Conservation (phyloP, 2,888 invertebrate species). For the Tuberolachnus salignus region DNA sequence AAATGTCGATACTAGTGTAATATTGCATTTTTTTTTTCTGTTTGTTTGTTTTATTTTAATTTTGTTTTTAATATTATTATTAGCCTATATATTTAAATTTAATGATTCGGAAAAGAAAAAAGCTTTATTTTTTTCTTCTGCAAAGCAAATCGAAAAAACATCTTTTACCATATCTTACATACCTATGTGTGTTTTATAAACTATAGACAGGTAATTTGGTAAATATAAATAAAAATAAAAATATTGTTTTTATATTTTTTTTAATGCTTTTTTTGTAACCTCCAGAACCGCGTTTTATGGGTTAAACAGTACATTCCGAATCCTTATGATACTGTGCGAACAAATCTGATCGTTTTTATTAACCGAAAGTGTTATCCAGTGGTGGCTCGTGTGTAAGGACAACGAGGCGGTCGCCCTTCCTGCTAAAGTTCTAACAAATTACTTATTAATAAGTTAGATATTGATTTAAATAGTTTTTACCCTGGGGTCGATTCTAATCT, state of each 20-base stretch:
- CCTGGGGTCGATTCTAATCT: too few relatives aligned
- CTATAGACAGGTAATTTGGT: conserved; percentile 48
- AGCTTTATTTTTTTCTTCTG: conserved; percentile 47
- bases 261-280: too few relatives aligned
- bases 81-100: conserved; percentile 47
- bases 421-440: too few relatives aligned
- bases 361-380: too few relatives aligned
- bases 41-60: conserved; percentile 53
- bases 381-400: too few relatives aligned
- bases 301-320: too few relatives aligned
- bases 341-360: too few relatives aligned
- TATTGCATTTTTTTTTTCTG: conserved; percentile 34
- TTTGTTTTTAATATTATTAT: conserved; percentile 54
- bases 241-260: conserved; percentile 32
- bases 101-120: conserved; percentile 32
- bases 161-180: conserved; percentile 41
- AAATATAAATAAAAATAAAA: conserved; percentile 45
- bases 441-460: too few relatives aligned
- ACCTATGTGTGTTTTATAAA: conserved; percentile 37
- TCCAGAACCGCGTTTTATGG: too few relatives aligned
- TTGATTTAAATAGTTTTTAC: too few relatives aligned
- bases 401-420: too few relatives aligned
- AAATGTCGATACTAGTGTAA: conserved; percentile 54
- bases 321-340: too few relatives aligned
- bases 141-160: conserved; percentile 44